Percentiles rank a stretch among this genome's conserved stretches.
Conservation (phyloP, 2,113 vertebrate genomes). For the Oncorhynchus gorbuscha region DNA sequence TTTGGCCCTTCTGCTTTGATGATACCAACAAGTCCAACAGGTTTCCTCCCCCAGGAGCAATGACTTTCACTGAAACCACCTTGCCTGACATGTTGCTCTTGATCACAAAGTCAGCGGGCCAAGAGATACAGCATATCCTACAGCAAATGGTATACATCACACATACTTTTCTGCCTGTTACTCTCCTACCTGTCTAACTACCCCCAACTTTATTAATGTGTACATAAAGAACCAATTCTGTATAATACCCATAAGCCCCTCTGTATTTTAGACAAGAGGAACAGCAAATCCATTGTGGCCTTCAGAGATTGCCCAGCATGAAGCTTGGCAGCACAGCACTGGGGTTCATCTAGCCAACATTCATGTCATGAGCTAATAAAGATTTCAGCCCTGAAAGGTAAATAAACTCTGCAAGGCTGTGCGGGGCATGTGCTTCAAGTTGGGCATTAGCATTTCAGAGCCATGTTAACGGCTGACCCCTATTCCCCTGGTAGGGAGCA, state of each 20-base stretch:
- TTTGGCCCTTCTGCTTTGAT: conserved; percentile 68
- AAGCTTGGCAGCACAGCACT: conserved; percentile 33
- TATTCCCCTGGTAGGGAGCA: conserved; percentile 66
- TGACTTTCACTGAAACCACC: conserved; percentile 67
- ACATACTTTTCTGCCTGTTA: no score
- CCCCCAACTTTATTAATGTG: no score
- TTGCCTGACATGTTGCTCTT: conserved; percentile 82
- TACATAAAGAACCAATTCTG: no score
- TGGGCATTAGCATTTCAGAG: conserved; percentile 72
- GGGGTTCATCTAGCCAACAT: conserved; percentile 14
- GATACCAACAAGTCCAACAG: conserved; percentile 64
- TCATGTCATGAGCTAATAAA: conserved; percentile 52
- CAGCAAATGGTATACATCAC: no score
- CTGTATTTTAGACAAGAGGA: not conserved
- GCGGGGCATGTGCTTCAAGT: conserved; percentile 65
- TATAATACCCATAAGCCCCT: no score
- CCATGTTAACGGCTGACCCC: conserved; percentile 75
- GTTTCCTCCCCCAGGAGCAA: conserved; percentile 64
- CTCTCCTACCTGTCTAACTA: no score
- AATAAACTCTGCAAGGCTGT: conserved; percentile 58
- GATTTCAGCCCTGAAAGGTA: conserved; percentile 46
- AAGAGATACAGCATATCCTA: no score
- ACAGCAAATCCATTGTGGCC: not conserved
- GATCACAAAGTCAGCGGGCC: conserved; percentile 73
- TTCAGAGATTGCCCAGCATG: not conserved